Percentiles rank a stretch among this genome's conserved stretches.
Conservation (phyloP, 2,797 vertebrate genomes). For the Pelochelys cantorii region DNA sequence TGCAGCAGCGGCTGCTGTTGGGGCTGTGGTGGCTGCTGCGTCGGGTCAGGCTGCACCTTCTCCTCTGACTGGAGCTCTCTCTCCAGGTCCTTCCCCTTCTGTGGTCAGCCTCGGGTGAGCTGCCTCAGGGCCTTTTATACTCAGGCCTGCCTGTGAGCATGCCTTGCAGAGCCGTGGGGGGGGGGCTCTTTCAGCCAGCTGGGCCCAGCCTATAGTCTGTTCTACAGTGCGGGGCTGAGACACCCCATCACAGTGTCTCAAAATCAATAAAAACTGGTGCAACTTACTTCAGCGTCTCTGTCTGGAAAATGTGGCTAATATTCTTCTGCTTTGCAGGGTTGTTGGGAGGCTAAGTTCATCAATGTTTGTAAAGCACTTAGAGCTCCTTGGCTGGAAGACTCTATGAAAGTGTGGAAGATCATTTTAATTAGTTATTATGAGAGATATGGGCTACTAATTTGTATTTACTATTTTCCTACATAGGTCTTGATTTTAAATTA, state of each 20-base stretch:
- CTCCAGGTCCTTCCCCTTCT: too few relatives aligned
- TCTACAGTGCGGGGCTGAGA: too few relatives aligned
- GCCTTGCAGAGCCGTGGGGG: too few relatives aligned
- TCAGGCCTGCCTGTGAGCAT: too few relatives aligned
- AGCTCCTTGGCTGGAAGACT: not conserved
- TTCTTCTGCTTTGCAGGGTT: not conserved
- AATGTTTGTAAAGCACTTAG: not conserved
- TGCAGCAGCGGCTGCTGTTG: too few relatives aligned
- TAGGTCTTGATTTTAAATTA: not conserved
- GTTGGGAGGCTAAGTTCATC: not conserved
- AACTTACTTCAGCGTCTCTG: not conserved
- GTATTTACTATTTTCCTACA: not conserved
- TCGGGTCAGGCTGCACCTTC: too few relatives aligned
- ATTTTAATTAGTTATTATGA: not conserved
- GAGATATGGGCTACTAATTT: not conserved
- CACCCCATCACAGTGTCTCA: not conserved
- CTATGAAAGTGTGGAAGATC: not conserved
- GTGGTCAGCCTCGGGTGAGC: too few relatives aligned
- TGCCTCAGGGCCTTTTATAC: too few relatives aligned
- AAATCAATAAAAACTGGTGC: not conserved
- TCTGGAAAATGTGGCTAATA: not conserved
- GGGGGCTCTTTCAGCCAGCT: too few relatives aligned
- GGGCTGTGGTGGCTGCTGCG: too few relatives aligned
- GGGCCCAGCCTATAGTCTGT: too few relatives aligned
- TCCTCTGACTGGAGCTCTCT: too few relatives aligned